A percentile compares a stretch with the other conserved stretches of the same genome.
Evolutionary conservation across 1,140 invertebrate species (phyloP).

Genomic region (Geopemphigus sp.): DNA sequence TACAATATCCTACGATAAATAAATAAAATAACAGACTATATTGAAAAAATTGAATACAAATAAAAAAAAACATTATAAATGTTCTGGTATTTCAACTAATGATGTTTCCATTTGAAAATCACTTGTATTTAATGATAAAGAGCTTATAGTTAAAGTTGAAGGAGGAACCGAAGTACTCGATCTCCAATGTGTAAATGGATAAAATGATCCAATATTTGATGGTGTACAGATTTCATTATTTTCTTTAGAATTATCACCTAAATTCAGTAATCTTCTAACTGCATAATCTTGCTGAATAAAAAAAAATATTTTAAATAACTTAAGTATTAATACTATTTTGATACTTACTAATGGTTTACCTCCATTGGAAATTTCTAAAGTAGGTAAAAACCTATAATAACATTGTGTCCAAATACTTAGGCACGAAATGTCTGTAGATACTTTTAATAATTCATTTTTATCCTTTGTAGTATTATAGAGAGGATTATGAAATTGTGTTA

Average conservation of each 20-base stretch:
- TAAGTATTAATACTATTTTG: not conserved
- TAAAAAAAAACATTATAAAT: not conserved
- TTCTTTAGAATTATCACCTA: not conserved
- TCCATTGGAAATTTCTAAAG: conserved; percentile 67
- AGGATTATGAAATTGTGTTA: conserved; percentile 75
- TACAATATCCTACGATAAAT: not conserved
- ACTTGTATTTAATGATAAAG: conserved; percentile 53
- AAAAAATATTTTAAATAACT: no score
- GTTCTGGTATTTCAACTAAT: conserved; percentile 44
- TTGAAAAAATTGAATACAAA: not conserved
- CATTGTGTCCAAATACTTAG: conserved; percentile 84
- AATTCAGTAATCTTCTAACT: conserved; percentile 40
- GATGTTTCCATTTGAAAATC: conserved; percentile 49
- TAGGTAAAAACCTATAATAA: conserved; percentile 83
- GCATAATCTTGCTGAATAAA: conserved; percentile 51
- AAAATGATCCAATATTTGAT: conserved; percentile 53
- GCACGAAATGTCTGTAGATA: conserved; percentile 60
- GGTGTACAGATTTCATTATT: conserved; percentile 5
- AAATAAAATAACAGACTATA: not conserved
- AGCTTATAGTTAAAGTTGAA: conserved; percentile 51
- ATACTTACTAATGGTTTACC: conserved; percentile 53
- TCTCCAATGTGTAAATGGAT: conserved; percentile 53
- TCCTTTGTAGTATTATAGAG: conserved; percentile 58
- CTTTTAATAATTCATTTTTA: conserved; percentile 50
- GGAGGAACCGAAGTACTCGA: conserved; percentile 48